These are phyloP conservation scores for Drosophila nigricruria DNA, from an alignment of 2,888 invertebrate genomes.

Conservation along the genomic window DNA sequence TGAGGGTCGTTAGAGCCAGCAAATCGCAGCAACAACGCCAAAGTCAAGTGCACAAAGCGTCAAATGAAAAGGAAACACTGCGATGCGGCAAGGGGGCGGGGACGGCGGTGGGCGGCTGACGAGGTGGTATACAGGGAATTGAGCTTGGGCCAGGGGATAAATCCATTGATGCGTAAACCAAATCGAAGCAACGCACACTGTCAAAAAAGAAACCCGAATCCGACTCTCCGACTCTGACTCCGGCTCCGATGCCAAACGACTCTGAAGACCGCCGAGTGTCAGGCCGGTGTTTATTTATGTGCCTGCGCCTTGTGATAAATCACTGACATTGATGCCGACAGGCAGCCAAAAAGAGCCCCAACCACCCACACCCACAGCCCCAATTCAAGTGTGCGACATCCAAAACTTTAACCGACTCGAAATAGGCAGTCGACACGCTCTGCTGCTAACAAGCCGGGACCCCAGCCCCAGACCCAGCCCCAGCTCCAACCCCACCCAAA, in stretches of 20 bases:
- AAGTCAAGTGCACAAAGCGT: conserved; percentile 80
- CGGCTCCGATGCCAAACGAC: conserved; percentile 23
- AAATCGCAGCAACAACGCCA: conserved; percentile 64
- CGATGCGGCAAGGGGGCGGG: not conserved
- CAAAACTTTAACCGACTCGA: conserved; percentile 65
- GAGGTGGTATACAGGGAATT: conserved; percentile 1
- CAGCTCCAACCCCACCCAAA: not conserved
- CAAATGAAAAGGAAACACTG: conserved; percentile 74
- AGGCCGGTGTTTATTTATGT: conserved; percentile 75
- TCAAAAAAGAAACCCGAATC: conserved; percentile 55
- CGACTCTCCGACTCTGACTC: conserved; percentile 23
- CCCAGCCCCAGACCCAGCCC: not conserved
- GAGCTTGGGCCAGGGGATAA: conserved; percentile 46
- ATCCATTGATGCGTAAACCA: conserved; percentile 76
- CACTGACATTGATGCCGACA: conserved; percentile 77
- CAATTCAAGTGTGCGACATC: conserved; percentile 38
- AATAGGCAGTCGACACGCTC: conserved; percentile 67
- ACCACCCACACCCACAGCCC: not conserved
- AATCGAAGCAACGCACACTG: conserved; percentile 71
- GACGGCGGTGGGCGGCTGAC: not conserved
- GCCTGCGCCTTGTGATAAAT: conserved; percentile 73
- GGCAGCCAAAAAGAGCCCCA: conserved; percentile 23
- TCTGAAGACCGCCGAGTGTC: conserved; percentile 52
- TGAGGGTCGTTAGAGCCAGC: conserved; percentile 78
- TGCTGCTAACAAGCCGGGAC: conserved; percentile 64